These are phyloP conservation scores for Cygnus olor DNA, from an alignment of 2,797 vertebrate genomes.

Conservation along the genomic window DNA sequence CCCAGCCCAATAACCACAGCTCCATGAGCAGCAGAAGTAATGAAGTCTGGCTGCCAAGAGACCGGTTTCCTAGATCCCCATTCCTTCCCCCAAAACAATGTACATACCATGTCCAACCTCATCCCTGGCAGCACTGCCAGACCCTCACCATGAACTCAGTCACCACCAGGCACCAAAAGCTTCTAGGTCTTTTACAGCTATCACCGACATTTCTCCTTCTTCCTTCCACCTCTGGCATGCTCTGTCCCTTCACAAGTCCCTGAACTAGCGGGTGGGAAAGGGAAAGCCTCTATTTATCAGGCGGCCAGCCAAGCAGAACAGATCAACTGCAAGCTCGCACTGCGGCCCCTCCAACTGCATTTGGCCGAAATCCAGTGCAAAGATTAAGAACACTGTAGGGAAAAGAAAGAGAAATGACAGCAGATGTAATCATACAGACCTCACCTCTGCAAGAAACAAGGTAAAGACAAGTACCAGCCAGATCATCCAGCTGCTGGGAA, in stretches of 20 bases:
- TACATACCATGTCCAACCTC: background rate
- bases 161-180: background rate
- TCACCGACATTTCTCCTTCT: background rate
- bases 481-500: background rate
- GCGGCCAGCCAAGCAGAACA: background rate
- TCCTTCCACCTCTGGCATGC: background rate
- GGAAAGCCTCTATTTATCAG: background rate
- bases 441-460: background rate
- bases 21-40: background rate
- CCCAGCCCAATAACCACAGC: background rate
- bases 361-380: background rate
- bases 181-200: background rate
- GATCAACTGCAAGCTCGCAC: accelerated
- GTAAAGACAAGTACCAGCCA: background rate
- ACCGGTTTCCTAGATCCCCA: background rate
- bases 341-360: background rate
- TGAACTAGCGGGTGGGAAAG: background rate
- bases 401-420: background rate
- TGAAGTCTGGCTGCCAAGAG: background rate
- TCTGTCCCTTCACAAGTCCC: background rate
- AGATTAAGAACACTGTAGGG: background rate
- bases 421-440: background rate
- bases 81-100: background rate
- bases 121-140: background rate
- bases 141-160: background rate